Evolutionary conservation across 2,888 invertebrate genomes (phyloP).

Genomic region (Coenonympha arcania): DNA sequence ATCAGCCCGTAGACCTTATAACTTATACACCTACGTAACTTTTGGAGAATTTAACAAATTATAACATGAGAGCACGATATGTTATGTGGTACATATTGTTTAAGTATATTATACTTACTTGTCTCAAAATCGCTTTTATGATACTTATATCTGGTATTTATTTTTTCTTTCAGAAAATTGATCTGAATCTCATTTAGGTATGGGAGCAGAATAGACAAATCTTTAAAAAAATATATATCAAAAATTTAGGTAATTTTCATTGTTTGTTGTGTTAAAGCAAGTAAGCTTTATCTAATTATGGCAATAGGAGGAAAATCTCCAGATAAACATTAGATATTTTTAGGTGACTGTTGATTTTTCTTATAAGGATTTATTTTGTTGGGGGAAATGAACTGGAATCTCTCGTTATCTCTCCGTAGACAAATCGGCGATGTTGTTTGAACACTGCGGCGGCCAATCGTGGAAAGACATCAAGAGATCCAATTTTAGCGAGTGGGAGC

Average conservation of each 20-base stretch:
- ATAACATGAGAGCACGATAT: too few species aligned
- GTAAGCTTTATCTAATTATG: background rate
- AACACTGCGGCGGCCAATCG: slow-evolving; percentile 6
- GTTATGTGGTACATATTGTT: too few species aligned
- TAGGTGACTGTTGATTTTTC: background rate
- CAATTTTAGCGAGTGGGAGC: slow-evolving; percentile 52
- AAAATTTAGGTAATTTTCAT: too few species aligned
- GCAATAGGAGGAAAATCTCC: background rate
- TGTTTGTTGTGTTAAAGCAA: background rate
- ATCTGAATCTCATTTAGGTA: too few species aligned
- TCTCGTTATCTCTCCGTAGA: background rate
- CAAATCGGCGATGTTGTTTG: background rate
- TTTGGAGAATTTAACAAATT: too few species aligned
- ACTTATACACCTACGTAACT: too few species aligned
- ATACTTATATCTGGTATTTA: too few species aligned
- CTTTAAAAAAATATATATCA: too few species aligned
- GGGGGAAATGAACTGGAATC: background rate
- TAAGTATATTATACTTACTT: too few species aligned
- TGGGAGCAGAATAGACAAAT: too few species aligned
- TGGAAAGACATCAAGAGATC: slow-evolving; percentile 51
- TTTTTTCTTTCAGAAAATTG: too few species aligned
- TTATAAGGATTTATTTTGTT: background rate
- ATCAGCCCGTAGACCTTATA: slow-evolving; percentile 5
- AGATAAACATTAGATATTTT: background rate
- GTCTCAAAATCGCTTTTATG: too few species aligned